A percentile compares a stretch with the other conserved stretches of the same genome.
Conservation (phyloP, 2,797 vertebrate genomes). For the Carapus acus region DNA sequence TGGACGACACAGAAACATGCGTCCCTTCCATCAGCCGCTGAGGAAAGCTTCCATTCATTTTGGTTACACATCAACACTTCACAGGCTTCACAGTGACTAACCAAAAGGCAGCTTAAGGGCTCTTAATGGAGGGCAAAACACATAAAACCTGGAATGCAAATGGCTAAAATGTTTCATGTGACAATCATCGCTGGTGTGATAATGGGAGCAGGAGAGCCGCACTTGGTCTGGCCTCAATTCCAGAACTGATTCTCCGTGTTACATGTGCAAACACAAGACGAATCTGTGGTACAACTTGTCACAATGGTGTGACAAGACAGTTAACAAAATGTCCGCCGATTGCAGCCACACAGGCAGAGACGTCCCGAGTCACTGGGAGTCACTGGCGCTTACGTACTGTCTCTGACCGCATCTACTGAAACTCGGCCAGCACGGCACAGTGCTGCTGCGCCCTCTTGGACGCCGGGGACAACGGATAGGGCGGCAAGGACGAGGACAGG, state of each 20-base stretch:
- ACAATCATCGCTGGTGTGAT: background rate
- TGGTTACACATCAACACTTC: conserved; percentile 48
- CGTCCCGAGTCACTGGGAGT: too few relatives aligned
- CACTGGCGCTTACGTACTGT: conserved; percentile 21
- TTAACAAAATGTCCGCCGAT: conserved; percentile 13
- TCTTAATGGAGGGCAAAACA: conserved; percentile 16
- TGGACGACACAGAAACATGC: conserved; percentile 5
- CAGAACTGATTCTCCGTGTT: background rate
- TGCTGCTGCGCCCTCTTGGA: conserved; percentile 36
- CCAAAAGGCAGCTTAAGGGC: conserved; percentile 18
- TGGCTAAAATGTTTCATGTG: conserved; percentile 8
- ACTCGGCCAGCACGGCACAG: conserved; percentile 49
- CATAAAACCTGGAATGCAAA: background rate
- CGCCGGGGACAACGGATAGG: conserved; percentile 39
- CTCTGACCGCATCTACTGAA: conserved; percentile 35
- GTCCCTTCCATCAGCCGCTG: conserved; percentile 40
- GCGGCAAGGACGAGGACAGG: conserved; percentile 22
- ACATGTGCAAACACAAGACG: conserved; percentile 6
- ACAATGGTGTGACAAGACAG: conserved; percentile 3
- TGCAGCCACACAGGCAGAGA: too few relatives aligned
- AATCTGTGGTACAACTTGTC: background rate
- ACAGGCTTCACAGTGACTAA: conserved; percentile 42
- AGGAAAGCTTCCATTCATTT: conserved; percentile 7
- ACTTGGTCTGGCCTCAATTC: conserved; percentile 6
- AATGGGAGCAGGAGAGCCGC: conserved; percentile 12